These are phyloP conservation scores for Pangasius djambal DNA, from an alignment of 2,797 vertebrate genomes.

Conservation along the genomic window DNA sequence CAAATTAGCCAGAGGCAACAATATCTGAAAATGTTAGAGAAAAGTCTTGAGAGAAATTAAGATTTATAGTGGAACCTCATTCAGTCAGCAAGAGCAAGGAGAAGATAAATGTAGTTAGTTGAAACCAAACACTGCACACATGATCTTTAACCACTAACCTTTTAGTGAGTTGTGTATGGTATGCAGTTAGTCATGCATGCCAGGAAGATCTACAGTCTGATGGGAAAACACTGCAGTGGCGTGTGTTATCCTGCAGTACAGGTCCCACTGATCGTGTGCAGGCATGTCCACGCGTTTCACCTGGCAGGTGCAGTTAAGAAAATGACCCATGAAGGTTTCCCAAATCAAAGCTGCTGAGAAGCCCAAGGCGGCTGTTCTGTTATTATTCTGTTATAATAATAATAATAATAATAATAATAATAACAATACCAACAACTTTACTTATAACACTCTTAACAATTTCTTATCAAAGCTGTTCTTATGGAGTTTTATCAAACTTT, in stretches of 20 bases:
- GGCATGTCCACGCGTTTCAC: slow-evolving; percentile 57
- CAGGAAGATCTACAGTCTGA: not conserved
- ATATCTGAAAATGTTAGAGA: not conserved
- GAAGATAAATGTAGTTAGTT: not conserved
- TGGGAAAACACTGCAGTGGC: not conserved
- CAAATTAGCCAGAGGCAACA: slow-evolving; percentile 20
- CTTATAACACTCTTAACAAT: not conserved
- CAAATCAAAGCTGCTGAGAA: slow-evolving; percentile 5
- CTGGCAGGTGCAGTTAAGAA: slow-evolving; percentile 50
- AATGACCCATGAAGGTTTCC: slow-evolving; percentile 3
- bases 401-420: not conserved
- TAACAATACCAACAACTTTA: not conserved
- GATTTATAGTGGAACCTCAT: not conserved
- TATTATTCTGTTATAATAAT: no score
- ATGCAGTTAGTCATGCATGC: not conserved
- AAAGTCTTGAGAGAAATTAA: not conserved
- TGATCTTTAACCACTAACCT: not conserved
- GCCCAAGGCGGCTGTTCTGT: not conserved
- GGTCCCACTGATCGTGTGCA: slow-evolving; percentile 55
- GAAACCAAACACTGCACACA: not conserved
- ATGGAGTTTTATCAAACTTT: not conserved
- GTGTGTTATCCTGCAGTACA: slow-evolving; percentile 9
- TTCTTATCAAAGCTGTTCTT: not conserved
- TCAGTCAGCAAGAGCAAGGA: not conserved
- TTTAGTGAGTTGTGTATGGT: slow-evolving; percentile 7